Conservation (phyloP, 2,113 vertebrate species). For the Tursiops truncatus region DNA sequence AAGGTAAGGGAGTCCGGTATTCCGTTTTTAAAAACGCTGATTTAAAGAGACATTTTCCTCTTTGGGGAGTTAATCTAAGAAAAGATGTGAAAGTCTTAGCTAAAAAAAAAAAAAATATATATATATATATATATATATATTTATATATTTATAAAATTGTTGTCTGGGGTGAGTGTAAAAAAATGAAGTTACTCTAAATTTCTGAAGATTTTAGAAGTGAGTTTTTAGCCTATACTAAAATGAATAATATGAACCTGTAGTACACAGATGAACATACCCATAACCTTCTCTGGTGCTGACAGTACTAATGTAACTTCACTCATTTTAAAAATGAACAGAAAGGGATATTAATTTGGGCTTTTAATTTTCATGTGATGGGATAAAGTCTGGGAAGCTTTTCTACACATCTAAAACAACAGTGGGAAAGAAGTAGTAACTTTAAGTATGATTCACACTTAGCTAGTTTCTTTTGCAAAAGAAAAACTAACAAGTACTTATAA, state of each 20-base stretch:
- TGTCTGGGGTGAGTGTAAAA: not conserved
- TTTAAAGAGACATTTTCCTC: slow-evolving; percentile 19
- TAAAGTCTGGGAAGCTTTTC: not conserved
- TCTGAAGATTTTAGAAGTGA: not conserved
- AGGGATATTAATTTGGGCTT: not conserved
- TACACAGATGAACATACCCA: not conserved
- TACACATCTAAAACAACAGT: not conserved
- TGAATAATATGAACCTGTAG: not conserved
- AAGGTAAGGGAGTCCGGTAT: not conserved
- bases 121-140: too few relatives aligned
- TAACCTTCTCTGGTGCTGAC: not conserved
- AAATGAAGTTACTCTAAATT: not conserved
- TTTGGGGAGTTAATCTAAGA: not conserved
- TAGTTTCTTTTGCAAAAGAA: not conserved
- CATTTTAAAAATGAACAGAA: not conserved
- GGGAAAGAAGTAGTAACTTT: not conserved
- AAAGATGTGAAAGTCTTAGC: not conserved
- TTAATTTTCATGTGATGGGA: not conserved
- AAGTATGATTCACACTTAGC: not conserved
- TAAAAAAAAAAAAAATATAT: too few relatives aligned
- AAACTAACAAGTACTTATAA: not conserved
- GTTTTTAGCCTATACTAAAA: not conserved
- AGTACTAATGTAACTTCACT: not conserved
- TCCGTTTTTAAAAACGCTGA: not conserved
- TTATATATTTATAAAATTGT: not conserved